Conservation (phyloP, 2,888 invertebrate species). For the Amblyjoppa proteus region DNA sequence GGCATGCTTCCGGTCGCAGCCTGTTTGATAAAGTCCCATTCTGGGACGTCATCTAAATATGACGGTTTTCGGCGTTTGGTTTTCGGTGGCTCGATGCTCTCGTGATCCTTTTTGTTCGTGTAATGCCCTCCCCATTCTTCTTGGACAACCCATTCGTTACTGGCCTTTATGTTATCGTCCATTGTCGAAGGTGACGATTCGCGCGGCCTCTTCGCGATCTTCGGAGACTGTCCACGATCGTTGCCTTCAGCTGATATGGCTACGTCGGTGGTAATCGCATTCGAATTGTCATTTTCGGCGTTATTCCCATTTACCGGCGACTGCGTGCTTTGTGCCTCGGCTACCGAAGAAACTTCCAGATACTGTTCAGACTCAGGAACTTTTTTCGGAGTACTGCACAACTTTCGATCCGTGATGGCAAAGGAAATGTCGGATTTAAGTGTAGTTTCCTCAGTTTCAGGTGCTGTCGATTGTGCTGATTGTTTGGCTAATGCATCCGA, state of each 20-base stretch:
- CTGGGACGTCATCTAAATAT: constrained; percentile 28
- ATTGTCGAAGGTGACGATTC: neutral
- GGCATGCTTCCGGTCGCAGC: constrained; percentile 5
- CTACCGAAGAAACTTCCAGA: neutral
- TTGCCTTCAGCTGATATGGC: neutral
- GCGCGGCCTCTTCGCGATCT: neutral
- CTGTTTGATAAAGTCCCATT: constrained; percentile 1
- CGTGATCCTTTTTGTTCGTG: neutral
- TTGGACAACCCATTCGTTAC: neutral
- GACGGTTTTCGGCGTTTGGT: neutral
- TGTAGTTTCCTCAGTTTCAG: neutral
- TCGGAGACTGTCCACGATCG: neutral
- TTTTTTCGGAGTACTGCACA: constrained; percentile 34
- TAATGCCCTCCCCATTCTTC: constrained; percentile 7
- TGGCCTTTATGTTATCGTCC: neutral
- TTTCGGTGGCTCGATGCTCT: neutral
- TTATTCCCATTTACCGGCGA: too few relatives aligned
- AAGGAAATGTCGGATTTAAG: neutral
- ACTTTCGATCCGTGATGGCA: constrained; percentile 3
- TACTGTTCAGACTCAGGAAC: neutral
- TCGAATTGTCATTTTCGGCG: neutral
- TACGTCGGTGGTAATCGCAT: neutral
- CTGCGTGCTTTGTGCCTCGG: neutral
- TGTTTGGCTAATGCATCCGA: constrained; percentile 15
- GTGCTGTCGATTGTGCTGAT: neutral